These are phyloP conservation scores for Tetragnatha montana DNA, from an alignment of 2,888 invertebrate genomes.

Conservation along the genomic window DNA sequence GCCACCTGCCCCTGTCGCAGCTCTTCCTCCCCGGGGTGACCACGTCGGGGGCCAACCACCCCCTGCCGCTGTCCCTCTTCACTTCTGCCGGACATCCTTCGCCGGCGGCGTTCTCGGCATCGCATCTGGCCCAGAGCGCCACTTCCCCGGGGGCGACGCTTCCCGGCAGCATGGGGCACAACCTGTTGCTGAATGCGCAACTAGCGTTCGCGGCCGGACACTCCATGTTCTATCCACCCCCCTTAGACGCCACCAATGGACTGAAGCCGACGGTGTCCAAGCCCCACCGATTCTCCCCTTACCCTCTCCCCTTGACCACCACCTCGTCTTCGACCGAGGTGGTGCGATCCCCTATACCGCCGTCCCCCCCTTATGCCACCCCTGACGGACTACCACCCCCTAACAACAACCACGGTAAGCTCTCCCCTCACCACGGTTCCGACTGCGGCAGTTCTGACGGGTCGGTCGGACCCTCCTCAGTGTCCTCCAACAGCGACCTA, in stretches of 20 bases:
- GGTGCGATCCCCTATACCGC: conserved; percentile 54
- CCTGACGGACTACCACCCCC: conserved; percentile 6
- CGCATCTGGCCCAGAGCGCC: conserved; percentile 64
- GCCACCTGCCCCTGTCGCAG: conserved; percentile 74
- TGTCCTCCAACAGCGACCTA: conserved; percentile 70
- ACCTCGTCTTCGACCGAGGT: conserved; percentile 49
- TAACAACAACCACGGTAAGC: conserved; percentile 53
- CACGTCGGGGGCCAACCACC: conserved; percentile 72
- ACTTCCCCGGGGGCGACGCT: conserved; percentile 73
- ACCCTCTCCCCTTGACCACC: conserved; percentile 81
- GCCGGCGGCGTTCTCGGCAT: conserved; percentile 75
- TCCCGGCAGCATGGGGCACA: conserved; percentile 80
- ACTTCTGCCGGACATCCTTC: conserved; percentile 79
- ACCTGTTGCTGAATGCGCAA: conserved; percentile 91
- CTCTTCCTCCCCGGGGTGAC: conserved; percentile 72
- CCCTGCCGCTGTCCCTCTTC: conserved; percentile 74
- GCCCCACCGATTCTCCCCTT: conserved; percentile 90
- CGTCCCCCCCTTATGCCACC: conserved; percentile 48
- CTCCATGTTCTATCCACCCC: conserved; percentile 82
- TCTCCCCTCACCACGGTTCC: conserved; percentile 64
- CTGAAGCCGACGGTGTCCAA: conserved; percentile 76
- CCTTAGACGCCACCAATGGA: conserved; percentile 74
- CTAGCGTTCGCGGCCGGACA: conserved; percentile 91
- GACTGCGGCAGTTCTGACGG: conserved; percentile 70
- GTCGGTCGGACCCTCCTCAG: conserved; percentile 65